Base-by-base conservation (phyloP, 2,888 invertebrate genomes). In the Caenorhabditis sp. region DNA sequence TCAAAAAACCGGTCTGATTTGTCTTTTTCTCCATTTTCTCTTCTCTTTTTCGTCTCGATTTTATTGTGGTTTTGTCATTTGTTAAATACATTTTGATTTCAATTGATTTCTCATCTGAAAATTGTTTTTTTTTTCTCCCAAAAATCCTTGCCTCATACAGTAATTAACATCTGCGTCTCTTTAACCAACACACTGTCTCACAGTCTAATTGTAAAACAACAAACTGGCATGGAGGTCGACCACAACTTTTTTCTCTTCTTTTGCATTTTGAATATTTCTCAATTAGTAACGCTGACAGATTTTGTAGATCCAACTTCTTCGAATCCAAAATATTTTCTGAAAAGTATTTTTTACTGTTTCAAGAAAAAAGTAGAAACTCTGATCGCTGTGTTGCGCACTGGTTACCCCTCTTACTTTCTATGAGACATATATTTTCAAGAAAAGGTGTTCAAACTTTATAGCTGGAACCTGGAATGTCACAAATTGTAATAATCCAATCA, bases 261-360 rank as follows among this genome's bases (percentile, higher is more conserved):
- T 59, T 60, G 54, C 64, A 59, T 63, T 38, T 58, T 50, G 65
- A 65, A 36, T 36, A 31, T 8, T 20, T 17, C 54, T 53, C n/a
- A n/a, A n/a, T n/a, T n/a, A n/a, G n/a, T n/a, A n/a, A n/a, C n/a
- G n/a, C n/a, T n/a, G n/a, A n/a, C n/a, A n/a, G n/a, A n/a, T n/a
- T n/a, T n/a, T n/a, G n/a, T n/a, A n/a, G n/a, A n/a, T n/a, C n/a
- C n/a, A n/a, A n/a, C n/a, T n/a, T n/a, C n/a, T n/a, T n/a, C n/a
- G n/a, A n/a, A n/a, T n/a, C n/a, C n/a, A n/a, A n/a, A n/a, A n/a
- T n/a, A n/a, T n/a, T n/a, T n/a, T n/a, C n/a, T n/a, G n/a, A n/a
- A n/a, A n/a, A n/a, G n/a, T n/a, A n/a, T n/a, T n/a, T n/a, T n/a
- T n/a, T n/a, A n/a, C n/a, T n/a, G n/a, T n/a, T n/a, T n/a, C n/a